A percentile compares a stretch with the other conserved stretches of the same genome.
Evolutionary conservation across 2,797 vertebrate species (phyloP).

Genomic region (Amblyraja radiata): DNA sequence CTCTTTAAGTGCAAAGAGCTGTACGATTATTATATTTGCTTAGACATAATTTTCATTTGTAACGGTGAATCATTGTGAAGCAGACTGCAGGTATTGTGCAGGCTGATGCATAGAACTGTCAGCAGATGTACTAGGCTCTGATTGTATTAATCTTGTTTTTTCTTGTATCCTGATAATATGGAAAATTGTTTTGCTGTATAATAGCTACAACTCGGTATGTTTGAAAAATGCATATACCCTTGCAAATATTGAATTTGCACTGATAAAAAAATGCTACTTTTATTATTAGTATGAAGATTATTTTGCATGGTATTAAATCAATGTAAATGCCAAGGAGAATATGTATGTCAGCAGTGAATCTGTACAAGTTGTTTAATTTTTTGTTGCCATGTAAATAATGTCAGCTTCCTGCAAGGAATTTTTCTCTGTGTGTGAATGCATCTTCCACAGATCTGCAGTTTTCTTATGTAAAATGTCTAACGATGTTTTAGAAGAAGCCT

Average conservation of each 20-base stretch:
- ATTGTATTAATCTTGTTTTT: neutral
- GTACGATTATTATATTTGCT: conserved; percentile 15
- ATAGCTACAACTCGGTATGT: neutral
- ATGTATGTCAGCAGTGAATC: neutral
- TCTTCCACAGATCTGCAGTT: neutral
- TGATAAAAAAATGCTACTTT: neutral
- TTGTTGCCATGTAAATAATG: neutral
- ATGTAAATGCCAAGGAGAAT: neutral
- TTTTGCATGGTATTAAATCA: neutral
- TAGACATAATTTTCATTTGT: conserved; percentile 7
- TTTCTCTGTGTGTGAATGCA: neutral
- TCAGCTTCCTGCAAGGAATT: neutral
- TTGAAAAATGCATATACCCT: neutral
- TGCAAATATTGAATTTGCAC: neutral
- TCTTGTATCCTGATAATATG: neutral
- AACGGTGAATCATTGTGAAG: conserved; percentile 12
- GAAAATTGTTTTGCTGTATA: neutral
- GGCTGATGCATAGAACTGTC: neutral
- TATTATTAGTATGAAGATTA: neutral
- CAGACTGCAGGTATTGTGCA: conserved; percentile 19
- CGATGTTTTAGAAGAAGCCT: neutral
- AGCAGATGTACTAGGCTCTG: neutral
- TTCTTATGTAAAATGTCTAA: neutral
- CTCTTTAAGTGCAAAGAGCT: conserved; percentile 3
- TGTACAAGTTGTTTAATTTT: neutral